Evolutionary conservation across 2,888 invertebrate genomes (phyloP).

Genomic region (Tyria jacobaeae): DNA sequence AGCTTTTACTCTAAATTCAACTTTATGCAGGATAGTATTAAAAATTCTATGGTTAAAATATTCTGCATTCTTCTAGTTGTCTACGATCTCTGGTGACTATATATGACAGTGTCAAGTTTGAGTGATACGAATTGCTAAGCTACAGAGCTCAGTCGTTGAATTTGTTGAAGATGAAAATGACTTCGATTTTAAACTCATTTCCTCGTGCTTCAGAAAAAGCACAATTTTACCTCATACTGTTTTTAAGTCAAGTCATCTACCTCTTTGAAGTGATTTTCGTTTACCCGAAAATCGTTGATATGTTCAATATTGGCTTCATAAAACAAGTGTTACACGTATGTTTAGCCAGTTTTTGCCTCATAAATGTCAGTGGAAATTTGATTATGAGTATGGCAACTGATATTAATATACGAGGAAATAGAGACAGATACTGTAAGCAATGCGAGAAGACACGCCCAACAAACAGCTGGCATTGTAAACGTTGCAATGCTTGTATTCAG

Average conservation of each 20-base stretch:
- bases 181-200: not conserved
- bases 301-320: conserved; percentile 49
- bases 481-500: conserved; percentile 92
- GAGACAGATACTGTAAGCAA: conserved; percentile 87
- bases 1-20: not conserved
- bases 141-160: not conserved
- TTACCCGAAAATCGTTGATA: conserved; percentile 55
- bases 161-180: not conserved
- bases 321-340: conserved; percentile 58
- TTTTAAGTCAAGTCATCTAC: conserved; percentile 61
- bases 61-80: not conserved
- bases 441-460: conserved; percentile 91
- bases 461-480: conserved; percentile 94
- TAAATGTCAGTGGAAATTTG: conserved; percentile 72
- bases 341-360: conserved; percentile 59
- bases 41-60: not conserved
- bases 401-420: conserved; percentile 49
- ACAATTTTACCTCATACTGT: conserved; percentile 52
- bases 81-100: not conserved
- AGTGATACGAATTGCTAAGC: not conserved
- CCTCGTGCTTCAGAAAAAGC: not conserved
- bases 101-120: not conserved
- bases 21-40: too few species aligned
- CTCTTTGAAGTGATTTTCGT: conserved; percentile 63
- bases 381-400: conserved; percentile 61